Base-by-base conservation (phyloP, 2,888 invertebrate species). In the Chirona hameri region DNA sequence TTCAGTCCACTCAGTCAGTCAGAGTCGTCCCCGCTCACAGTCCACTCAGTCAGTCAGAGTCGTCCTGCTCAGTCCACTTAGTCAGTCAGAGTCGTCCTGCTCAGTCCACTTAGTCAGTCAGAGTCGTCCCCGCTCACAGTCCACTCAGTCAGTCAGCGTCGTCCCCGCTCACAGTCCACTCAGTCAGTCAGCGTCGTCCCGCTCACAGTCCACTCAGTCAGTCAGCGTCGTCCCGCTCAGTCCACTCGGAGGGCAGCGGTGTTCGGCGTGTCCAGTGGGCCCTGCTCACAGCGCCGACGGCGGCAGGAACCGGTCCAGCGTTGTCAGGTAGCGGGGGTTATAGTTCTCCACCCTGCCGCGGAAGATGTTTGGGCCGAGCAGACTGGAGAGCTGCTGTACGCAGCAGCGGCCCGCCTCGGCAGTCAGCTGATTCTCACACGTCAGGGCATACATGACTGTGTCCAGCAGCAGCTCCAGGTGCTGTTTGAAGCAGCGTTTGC, bases 401-500 rank as follows among this genome's bases (percentile, higher is more conserved):
- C 90, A 90, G 82, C 89, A 88, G 84, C 88, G 89, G 31, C 89
- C 90, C 27, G 90, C 89, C 84, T 88, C 88, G 15, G 89, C 88
- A 15, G 90, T 89, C 83, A 90, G 86, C n/a, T 88, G 88, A 85
- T 89, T 90, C 85, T 90, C 90, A 87, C 89, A 88, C 83, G 87
- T 87, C 89, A 90, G 85, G 82, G 89, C 88, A 85, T 89, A 89
- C 85, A 90, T 90, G 31, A 90, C 87, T 14, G 88, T 86, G 84
- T 90, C 90, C 83, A 90, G 87, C 86, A 90, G 90, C 39, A 87
- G 83, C 81, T 90, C 89, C 81, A 90, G 85, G 83, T 89, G 86
- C 83, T 87, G 86, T 85, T 90, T 91, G 86, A 90, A 90, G n/a
- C 86, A 86, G 83, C 88, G 87, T 85, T 90, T 90, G 29, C 89